These are phyloP conservation scores for Phylloscopus collybita DNA, from an alignment of 2,797 vertebrate genomes.

Conservation along the genomic window DNA sequence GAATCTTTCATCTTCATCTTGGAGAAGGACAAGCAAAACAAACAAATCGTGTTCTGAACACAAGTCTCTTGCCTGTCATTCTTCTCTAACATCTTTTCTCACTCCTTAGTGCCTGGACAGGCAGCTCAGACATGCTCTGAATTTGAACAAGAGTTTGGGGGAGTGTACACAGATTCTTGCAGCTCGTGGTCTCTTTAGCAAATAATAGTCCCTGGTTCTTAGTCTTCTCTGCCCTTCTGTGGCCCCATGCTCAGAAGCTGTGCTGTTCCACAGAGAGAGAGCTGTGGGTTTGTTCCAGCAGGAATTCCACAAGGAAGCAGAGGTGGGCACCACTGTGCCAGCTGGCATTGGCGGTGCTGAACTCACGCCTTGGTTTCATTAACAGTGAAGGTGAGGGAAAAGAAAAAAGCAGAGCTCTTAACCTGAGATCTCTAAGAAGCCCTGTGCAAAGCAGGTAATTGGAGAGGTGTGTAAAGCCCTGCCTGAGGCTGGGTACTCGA, in stretches of 20 bases:
- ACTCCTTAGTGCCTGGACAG: background rate
- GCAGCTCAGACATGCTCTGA: background rate
- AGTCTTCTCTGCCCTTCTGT: background rate
- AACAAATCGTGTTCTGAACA: background rate
- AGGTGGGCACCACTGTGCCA: background rate
- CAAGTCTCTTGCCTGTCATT: background rate
- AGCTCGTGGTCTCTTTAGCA: background rate
- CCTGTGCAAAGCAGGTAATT: background rate
- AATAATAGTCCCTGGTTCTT: background rate
- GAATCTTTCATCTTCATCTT: background rate
- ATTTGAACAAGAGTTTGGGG: background rate
- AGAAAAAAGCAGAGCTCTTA: background rate
- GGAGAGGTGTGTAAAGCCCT: background rate
- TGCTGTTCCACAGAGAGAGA: background rate
- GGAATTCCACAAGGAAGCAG: background rate
- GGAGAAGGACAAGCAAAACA: background rate
- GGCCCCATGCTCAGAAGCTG: background rate
- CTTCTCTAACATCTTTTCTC: background rate
- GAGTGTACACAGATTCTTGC: background rate
- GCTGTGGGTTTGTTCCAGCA: background rate
- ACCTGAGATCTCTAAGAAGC: background rate
- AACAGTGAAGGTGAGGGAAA: background rate
- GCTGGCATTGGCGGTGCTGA: background rate
- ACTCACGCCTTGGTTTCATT: background rate
- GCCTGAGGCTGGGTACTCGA: background rate